Percentiles rank a stretch among this genome's conserved stretches.
These are phyloP conservation scores for Scrobipalpa atriplicella DNA, from an alignment of 2,888 invertebrate species.

Conservation along the genomic window DNA sequence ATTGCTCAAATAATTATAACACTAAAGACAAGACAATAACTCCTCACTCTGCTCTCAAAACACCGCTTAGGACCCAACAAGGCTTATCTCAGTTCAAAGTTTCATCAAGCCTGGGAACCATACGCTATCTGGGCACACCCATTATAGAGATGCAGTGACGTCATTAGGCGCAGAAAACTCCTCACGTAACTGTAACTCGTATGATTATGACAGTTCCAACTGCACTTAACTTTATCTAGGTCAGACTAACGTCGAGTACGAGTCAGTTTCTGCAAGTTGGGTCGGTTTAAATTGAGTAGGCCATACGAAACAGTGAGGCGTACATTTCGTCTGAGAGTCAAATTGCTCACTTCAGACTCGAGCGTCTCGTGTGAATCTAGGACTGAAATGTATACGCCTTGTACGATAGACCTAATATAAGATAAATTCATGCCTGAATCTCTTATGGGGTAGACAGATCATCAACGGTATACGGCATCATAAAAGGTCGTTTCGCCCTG, in stretches of 20 bases:
- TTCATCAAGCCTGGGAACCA: not conserved
- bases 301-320: slow-evolving; percentile 1
- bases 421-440: too few relatives aligned
- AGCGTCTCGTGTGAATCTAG: not conserved
- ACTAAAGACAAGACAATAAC: not conserved
- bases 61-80: not conserved
- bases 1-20: not conserved
- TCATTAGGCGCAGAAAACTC: slow-evolving; percentile 19
- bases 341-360: not conserved
- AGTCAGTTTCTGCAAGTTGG: slow-evolving; percentile 12
- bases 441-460: too few relatives aligned
- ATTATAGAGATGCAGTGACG: slow-evolving; percentile 18
- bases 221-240: slow-evolving; percentile 23
- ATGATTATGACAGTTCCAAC: slow-evolving; percentile 25
- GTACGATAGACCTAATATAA: too few relatives aligned
- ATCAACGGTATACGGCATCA: too few relatives aligned
- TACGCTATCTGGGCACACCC: slow-evolving; percentile 1
- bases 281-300: slow-evolving; percentile 12
- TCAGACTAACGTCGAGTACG: not conserved
- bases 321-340: not conserved
- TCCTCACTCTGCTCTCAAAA: not conserved
- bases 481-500: too few relatives aligned
- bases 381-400: too few relatives aligned
- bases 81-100: slow-evolving; percentile 1
- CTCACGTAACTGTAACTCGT: slow-evolving; percentile 21